These are phyloP conservation scores for Maniola hyperantus DNA, from an alignment of 2,888 invertebrate genomes.

Conservation along the genomic window DNA sequence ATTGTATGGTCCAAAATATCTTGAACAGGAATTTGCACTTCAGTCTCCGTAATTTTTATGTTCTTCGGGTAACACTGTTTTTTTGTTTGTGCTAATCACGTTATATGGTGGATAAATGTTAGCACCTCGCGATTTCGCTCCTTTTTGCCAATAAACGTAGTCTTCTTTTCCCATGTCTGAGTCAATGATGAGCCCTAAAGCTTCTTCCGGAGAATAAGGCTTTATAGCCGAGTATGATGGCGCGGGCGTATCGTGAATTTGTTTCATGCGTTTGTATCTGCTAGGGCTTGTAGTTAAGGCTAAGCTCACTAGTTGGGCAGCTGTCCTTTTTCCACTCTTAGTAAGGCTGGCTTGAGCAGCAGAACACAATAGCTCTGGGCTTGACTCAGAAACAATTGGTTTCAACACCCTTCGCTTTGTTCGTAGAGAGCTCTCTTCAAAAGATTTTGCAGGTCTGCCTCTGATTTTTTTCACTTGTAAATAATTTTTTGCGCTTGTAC, in stretches of 20 bases:
- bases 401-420: not conserved
- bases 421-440: not conserved
- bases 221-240: not conserved
- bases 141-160: not conserved
- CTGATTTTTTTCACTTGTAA: not conserved
- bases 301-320: not conserved
- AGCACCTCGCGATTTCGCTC: not conserved
- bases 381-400: not conserved
- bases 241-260: not conserved
- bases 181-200: no score
- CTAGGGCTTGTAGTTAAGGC: not conserved
- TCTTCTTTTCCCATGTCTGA: not conserved
- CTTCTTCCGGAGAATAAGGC: not conserved
- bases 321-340: not conserved
- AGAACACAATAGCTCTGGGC: not conserved
- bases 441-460: slow-evolving; percentile 1
- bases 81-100: not conserved
- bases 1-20: slow-evolving; percentile 20
- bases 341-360: not conserved
- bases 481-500: not conserved
- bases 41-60: not conserved
- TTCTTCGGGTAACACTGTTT: not conserved
- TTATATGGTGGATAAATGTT: not conserved
- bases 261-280: not conserved
- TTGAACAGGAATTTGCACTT: slow-evolving; percentile 1